Percentiles rank a stretch among this genome's conserved stretches.
Conservation (phyloP, 2,797 vertebrate species). For the Etheostoma nigrum region DNA sequence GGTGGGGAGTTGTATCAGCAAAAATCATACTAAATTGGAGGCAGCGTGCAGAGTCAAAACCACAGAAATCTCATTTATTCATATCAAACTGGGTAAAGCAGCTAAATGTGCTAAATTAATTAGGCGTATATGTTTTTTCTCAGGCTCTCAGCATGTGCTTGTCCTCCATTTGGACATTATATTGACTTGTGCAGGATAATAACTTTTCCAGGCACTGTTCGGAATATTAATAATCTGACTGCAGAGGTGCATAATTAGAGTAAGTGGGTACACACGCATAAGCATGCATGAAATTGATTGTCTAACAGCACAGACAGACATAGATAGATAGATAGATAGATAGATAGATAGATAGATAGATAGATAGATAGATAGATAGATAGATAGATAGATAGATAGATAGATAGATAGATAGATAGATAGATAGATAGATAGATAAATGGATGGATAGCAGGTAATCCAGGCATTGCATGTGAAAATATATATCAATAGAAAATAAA, state of each 20-base stretch:
- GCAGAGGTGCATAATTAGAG: constrained; percentile 59
- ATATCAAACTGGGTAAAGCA: constrained; percentile 65
- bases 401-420: too few species aligned
- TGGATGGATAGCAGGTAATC: too few species aligned
- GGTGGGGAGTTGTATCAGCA: constrained; percentile 51
- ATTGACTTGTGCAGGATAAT: constrained; percentile 65
- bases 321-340: too few species aligned
- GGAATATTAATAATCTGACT: constrained; percentile 59
- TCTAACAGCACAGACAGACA: constrained; percentile 10
- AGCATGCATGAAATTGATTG: constrained; percentile 47
- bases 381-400: too few species aligned
- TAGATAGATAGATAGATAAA: too few species aligned
- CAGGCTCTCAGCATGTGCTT: constrained; percentile 50
- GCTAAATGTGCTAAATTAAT: constrained; percentile 71
- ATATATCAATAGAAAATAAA: too few species aligned
- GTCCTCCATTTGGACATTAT: constrained; percentile 59
- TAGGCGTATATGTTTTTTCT: constrained; percentile 58
- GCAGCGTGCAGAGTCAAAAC: constrained; percentile 57
- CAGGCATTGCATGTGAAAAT: too few species aligned
- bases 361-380: not conserved
- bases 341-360: too few species aligned
- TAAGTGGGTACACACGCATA: constrained; percentile 47
- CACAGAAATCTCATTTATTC: constrained; percentile 66
- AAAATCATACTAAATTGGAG: constrained; percentile 56
- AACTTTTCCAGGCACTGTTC: constrained; percentile 47